Base-by-base conservation (phyloP, 2,797 vertebrate species). In the Esox masquinongy region DNA sequence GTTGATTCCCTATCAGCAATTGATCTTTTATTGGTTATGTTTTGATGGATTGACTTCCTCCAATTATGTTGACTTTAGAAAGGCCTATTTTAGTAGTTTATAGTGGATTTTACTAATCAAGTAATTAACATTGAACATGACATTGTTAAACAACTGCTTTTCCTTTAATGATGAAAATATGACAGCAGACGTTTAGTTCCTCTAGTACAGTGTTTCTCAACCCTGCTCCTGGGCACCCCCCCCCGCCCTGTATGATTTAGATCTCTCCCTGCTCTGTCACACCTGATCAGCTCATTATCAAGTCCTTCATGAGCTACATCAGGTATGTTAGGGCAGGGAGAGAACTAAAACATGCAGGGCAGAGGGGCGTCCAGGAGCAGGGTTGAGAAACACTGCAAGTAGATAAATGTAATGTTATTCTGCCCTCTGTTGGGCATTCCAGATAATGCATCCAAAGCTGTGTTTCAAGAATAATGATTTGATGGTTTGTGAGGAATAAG, bases 351-450 rank as follows among this genome's bases (percentile, higher is more conserved):
- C n/a, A n/a, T n/a, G n/a, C n/a, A n/a, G n/a, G n/a, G n/a, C n/a
- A n/a, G n/a, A n/a, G n/a, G n/a, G n/a, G n/a, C n/a, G n/a, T n/a
- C n/a, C n/a, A n/a, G n/a, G n/a, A n/a, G n/a, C n/a, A n/a, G n/a
- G n/a, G n/a, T n/a, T 31, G 29, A 31, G 29, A 31, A 31, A 31
- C 29, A 31, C 29, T 31, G 29, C 29, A 39, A 39, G 66, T 2
- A 2, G 0, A 56, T 15, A 82, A 85, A 81, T 50, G 63, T 85
- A 77, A 77, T 81, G 81, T 50, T 84, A 67, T 59, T 78, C 84
- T 86, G 88, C 90, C 91, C 85, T 86, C 92, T 92, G 87, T 82
- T 90, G 90, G 17, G 56, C 0, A 47, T 6, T 75, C 0, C 0
- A 2, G 59, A 47, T 26, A 51, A 34, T 50, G 26, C 26, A 9